A percentile compares a stretch with the other conserved stretches of the same genome.
Evolutionary conservation across 92 coral and sea anemone species (phyloP).

Genomic region (Porites lobata): DNA sequence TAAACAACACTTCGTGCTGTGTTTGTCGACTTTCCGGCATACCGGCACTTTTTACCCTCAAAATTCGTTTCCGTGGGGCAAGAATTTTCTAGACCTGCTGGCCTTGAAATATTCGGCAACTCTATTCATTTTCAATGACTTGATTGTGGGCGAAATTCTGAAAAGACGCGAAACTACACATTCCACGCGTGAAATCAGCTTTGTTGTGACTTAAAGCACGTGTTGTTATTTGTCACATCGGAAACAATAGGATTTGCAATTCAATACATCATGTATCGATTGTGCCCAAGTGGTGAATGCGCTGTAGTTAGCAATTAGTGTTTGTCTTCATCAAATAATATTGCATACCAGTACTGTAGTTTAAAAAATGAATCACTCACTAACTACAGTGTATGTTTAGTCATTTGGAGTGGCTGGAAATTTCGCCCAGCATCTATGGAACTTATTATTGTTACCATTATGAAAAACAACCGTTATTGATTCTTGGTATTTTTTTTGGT

Average conservation of each 20-base stretch:
- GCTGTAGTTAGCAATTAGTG: background rate
- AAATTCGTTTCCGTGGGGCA: background rate
- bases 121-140: background rate
- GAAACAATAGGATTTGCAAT: background rate
- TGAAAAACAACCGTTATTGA: too few relatives aligned
- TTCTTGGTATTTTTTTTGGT: too few relatives aligned
- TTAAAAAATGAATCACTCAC: too few relatives aligned
- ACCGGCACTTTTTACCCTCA: background rate
- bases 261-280: background rate
- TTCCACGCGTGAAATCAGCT: background rate
- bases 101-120: background rate
- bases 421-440: too few relatives aligned
- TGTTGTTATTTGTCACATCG: background rate
- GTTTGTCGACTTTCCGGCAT: background rate
- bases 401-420: too few relatives aligned
- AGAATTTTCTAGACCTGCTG: background rate
- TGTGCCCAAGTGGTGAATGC: background rate
- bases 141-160: background rate
- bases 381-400: too few relatives aligned
- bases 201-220: conserved; percentile 6
- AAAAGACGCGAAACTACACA: background rate
- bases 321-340: background rate
- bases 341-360: too few relatives aligned
- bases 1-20: background rate
- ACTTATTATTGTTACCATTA: too few relatives aligned